Conservation (phyloP, 2,888 invertebrate species). For the Halictus ligatus region DNA sequence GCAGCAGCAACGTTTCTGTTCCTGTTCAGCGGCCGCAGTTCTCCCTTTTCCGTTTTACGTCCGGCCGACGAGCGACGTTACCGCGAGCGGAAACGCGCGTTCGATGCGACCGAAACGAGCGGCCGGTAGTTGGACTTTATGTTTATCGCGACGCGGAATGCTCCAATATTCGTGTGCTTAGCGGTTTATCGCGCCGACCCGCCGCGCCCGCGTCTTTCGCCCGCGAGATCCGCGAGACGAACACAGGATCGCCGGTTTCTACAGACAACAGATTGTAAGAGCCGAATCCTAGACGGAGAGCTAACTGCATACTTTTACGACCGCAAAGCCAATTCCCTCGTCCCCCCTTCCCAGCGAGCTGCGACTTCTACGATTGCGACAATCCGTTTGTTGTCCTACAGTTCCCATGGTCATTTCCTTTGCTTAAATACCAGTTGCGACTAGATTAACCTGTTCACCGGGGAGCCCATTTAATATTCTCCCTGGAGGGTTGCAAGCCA, state of each 20-base stretch:
- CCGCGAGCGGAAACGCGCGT: not conserved
- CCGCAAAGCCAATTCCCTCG: constrained; percentile 21
- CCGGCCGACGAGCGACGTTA: constrained; percentile 9
- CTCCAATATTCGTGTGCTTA: constrained; percentile 30
- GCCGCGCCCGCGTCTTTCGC: not conserved
- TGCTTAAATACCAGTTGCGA: not conserved
- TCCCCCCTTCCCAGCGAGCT: not conserved
- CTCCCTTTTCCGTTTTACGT: constrained; percentile 13
- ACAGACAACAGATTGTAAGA: not conserved
- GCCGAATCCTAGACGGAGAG: not conserved
- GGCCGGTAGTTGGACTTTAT: constrained; percentile 31
- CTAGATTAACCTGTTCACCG: not conserved
- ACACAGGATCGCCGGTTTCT: not conserved
- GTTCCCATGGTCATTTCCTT: not conserved
- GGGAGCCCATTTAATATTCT: not conserved
- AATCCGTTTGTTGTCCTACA: not conserved
- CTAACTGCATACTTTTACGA: constrained; percentile 32
- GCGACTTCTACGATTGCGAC: not conserved
- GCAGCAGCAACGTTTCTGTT: not conserved
- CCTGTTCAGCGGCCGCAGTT: not conserved
- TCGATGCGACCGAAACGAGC: constrained; percentile 20
- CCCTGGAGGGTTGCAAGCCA: too few species aligned
- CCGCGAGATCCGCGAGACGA: not conserved
- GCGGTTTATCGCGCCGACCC: constrained; percentile 23
- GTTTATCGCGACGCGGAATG: constrained; percentile 31